These are phyloP conservation scores for Tragopan temminckii DNA, from an alignment of 2,797 vertebrate genomes.

Conservation along the genomic window DNA sequence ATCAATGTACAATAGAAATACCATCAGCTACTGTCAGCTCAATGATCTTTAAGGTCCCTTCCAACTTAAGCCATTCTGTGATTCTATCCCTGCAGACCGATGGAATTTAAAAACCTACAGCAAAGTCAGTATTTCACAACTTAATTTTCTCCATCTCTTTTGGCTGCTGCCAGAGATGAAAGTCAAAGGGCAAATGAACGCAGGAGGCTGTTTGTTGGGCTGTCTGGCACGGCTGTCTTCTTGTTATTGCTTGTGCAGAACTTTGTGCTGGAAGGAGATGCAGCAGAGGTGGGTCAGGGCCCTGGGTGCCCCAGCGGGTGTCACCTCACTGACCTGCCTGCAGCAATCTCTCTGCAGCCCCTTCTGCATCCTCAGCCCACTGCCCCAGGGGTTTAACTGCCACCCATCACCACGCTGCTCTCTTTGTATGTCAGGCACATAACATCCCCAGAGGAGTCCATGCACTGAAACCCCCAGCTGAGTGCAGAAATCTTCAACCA, in stretches of 20 bases:
- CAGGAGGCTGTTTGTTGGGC: not conserved
- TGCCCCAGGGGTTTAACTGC: not conserved
- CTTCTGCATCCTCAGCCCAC: not conserved
- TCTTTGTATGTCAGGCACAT: not conserved
- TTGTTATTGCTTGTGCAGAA: not conserved
- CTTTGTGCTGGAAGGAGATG: not conserved
- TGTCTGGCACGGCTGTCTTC: not conserved
- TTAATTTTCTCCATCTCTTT: not conserved
- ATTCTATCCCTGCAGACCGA: not conserved
- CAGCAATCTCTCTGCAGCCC: not conserved
- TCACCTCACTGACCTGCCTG: not conserved
- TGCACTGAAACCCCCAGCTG: not conserved
- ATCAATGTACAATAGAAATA: not conserved
- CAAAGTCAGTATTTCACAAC: not conserved
- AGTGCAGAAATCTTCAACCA: not conserved
- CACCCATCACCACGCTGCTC: not conserved
- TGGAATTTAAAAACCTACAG: not conserved
- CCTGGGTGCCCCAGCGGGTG: accelerated
- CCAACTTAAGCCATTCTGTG: not conserved
- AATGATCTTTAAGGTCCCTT: not conserved
- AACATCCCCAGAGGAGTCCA: not conserved
- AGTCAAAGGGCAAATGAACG: not conserved
- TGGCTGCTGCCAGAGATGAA: not conserved
- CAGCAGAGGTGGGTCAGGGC: not conserved
- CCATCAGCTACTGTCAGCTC: not conserved